Percentiles rank a stretch among this genome's conserved stretches.
These are phyloP conservation scores for Drosophila murphyi DNA, from an alignment of 1,140 invertebrate species.

Conservation along the genomic window DNA sequence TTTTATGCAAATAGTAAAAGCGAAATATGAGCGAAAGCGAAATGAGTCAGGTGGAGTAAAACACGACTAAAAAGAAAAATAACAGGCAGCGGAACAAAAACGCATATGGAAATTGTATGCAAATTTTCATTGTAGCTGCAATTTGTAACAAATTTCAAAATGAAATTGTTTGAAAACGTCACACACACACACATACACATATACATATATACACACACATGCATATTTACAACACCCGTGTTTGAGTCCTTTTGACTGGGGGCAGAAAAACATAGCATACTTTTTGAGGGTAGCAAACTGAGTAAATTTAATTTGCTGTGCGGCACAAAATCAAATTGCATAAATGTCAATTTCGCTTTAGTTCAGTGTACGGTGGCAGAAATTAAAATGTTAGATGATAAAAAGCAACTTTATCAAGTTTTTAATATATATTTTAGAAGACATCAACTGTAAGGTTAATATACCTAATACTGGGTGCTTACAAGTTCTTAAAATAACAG, in stretches of 20 bases:
- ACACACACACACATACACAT: neutral
- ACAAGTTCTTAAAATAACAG: no score
- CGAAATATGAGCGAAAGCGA: conserved; percentile 42
- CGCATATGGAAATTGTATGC: conserved; percentile 80
- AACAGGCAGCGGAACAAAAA: conserved; percentile 37
- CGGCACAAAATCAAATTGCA: conserved; percentile 76
- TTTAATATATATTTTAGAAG: neutral
- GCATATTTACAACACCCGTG: conserved; percentile 2
- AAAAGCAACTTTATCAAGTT: neutral
- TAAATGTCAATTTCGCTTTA: conserved; percentile 74
- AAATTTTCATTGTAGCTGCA: conserved; percentile 75
- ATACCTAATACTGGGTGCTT: no score
- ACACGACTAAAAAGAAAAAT: neutral
- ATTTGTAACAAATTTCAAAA: conserved; percentile 77
- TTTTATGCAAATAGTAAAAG: conserved; percentile 46
- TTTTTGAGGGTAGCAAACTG: conserved; percentile 38
- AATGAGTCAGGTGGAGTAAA: conserved; percentile 2
- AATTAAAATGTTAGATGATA: neutral
- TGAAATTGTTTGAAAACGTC: conserved; percentile 66
- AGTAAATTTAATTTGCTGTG: conserved; percentile 69
- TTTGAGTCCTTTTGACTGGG: conserved; percentile 25
- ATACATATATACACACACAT: neutral
- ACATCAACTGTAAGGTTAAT: no score
- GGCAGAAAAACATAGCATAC: conserved; percentile 54
- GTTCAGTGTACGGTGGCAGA: neutral